phyloP scores from a whole-genome alignment of 2,888 invertebrate species.

The Chaetogeoica ovagalla region DNA sequence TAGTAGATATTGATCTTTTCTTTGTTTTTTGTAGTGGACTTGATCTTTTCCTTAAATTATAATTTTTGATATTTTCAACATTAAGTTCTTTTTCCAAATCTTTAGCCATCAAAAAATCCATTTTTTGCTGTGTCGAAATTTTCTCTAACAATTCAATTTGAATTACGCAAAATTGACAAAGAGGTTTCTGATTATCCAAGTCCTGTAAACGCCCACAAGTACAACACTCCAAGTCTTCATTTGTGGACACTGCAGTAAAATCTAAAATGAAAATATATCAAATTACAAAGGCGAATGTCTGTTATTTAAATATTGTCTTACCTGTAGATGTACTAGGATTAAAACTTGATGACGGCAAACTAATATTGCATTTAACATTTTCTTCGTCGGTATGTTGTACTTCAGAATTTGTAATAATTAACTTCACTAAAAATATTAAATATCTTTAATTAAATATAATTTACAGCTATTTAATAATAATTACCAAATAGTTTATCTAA shows the following conservation, averaged over 20 bases:
- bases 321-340: conserved; percentile 9
- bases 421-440: not conserved
- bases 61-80: not conserved
- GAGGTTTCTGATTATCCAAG: not conserved
- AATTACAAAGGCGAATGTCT: not conserved
- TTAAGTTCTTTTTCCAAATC: not conserved
- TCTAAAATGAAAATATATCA: not conserved
- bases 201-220: conserved; percentile 38
- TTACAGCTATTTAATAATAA: not conserved
- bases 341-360: not conserved
- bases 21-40: too few relatives aligned
- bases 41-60: conserved; percentile 40
- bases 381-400: not conserved
- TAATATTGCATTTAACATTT: not conserved
- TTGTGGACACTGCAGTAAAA: not conserved
- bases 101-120: conserved; percentile 33
- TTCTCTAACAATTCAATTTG: conserved; percentile 16
- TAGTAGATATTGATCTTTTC: not conserved
- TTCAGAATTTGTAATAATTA: not conserved
- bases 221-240: conserved; percentile 8
- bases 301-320: not conserved
- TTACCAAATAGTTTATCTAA: conserved; percentile 34
- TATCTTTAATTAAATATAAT: not conserved
- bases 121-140: conserved; percentile 9
- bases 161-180: conserved; percentile 18